Conservation (phyloP, 2,888 invertebrate species). For the Drosophila kambysellisi region DNA sequence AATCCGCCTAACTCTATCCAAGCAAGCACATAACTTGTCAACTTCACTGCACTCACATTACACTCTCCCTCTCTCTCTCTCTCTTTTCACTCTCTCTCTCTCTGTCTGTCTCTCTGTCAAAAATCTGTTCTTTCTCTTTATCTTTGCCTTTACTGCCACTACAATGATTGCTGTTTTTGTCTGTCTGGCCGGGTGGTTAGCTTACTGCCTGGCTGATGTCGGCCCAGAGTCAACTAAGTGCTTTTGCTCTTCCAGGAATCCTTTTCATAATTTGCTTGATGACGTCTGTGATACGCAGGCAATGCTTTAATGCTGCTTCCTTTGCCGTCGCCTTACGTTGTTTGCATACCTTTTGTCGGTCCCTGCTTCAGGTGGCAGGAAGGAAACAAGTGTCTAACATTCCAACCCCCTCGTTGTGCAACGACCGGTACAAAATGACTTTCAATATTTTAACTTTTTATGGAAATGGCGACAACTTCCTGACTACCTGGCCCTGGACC, state of each 20-base stretch:
- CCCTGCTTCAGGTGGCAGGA: conserved; percentile 50
- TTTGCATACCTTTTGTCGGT: conserved; percentile 55
- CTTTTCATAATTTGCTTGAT: conserved; percentile 77
- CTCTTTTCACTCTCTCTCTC: conserved; percentile 22
- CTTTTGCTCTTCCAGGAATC: conserved; percentile 30
- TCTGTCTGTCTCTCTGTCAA: conserved; percentile 19
- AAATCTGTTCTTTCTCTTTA: conserved; percentile 5
- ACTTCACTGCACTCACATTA: conserved; percentile 69
- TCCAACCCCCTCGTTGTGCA: conserved; percentile 48
- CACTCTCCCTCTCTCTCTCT: conserved; percentile 22
- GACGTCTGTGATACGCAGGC: conserved; percentile 61
- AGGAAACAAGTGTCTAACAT: conserved; percentile 76
- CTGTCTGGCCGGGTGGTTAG: conserved; percentile 13
- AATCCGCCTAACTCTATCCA: conserved; percentile 50
- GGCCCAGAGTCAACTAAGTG: conserved; percentile 45
- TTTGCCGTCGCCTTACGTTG: conserved; percentile 11
- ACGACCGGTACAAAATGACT: conserved; percentile 66
- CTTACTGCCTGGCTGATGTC: conserved; percentile 21
- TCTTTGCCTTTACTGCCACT: conserved; percentile 55
- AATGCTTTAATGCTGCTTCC: conserved; percentile 53
- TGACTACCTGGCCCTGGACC: conserved; percentile 38
- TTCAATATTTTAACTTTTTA: conserved; percentile 76
- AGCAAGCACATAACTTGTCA: conserved; percentile 38
- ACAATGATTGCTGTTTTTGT: conserved; percentile 54
- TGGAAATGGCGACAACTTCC: conserved; percentile 73